These are phyloP conservation scores for Eptatretus burgeri DNA, from an alignment of 2,113 vertebrate species.

Conservation along the genomic window DNA sequence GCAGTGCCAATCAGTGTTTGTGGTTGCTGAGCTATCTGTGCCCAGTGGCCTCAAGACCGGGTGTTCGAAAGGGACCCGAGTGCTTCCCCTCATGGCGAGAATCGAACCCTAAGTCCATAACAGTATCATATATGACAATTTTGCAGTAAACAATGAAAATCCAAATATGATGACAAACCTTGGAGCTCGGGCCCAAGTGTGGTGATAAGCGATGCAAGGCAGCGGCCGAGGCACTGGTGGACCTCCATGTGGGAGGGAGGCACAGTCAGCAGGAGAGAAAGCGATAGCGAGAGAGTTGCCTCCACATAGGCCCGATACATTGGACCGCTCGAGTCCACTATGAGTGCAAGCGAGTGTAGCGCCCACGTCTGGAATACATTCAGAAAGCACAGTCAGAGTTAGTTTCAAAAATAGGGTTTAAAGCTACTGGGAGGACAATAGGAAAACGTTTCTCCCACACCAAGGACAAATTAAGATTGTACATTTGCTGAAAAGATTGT, in stretches of 20 bases:
- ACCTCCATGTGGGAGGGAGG: slow-evolving; percentile 85
- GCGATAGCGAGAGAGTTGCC: slow-evolving; percentile 68
- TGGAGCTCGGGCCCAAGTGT: slow-evolving; percentile 88
- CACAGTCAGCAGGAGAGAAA: slow-evolving; percentile 69
- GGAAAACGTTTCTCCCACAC: too few species aligned
- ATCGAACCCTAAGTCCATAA: too few species aligned
- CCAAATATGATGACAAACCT: slow-evolving; percentile 19
- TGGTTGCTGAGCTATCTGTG: too few species aligned
- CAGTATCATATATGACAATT: too few species aligned
- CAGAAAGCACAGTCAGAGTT: slow-evolving; percentile 9
- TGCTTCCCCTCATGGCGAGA: too few species aligned
- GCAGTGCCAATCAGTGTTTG: too few species aligned
- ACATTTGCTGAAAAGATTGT: not conserved
- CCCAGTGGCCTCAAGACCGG: too few species aligned
- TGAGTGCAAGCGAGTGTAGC: slow-evolving; percentile 79
- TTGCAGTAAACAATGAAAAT: too few species aligned
- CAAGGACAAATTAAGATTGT: too few species aligned
- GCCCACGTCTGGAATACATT: slow-evolving; percentile 52
- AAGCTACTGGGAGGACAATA: too few species aligned
- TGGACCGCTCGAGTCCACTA: slow-evolving; percentile 88
- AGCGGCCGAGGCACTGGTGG: slow-evolving; percentile 82
- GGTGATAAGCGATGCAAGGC: slow-evolving; percentile 83
- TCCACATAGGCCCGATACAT: slow-evolving; percentile 97
- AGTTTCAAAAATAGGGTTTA: slow-evolving; percentile 5
- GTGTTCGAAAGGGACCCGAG: too few species aligned